phyloP scores from a whole-genome alignment of 1,140 invertebrate genomes.

The Xylocopa sonorina region DNA sequence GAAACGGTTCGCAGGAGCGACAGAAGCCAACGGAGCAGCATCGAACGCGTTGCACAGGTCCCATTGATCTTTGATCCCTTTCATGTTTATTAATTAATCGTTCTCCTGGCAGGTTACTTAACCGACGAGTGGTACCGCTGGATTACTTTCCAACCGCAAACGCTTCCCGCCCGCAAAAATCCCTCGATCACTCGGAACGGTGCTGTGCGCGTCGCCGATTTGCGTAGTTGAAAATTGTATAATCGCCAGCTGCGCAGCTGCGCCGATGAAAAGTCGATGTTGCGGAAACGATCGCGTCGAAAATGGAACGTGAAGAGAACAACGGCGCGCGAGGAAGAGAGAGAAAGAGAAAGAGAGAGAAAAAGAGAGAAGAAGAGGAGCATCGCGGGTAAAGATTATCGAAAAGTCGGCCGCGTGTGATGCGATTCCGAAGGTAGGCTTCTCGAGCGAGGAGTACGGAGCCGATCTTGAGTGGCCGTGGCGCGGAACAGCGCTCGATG shows the following conservation, averaged over 20 bases:
- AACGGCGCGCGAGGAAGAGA: no score
- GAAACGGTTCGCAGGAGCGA: background rate
- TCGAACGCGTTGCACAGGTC: background rate
- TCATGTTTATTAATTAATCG: conserved; percentile 29
- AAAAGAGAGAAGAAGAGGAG: no score
- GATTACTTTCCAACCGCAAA: background rate
- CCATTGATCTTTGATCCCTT: conserved; percentile 30
- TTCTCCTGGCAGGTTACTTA: background rate
- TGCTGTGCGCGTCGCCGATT: background rate
- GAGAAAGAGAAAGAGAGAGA: no score
- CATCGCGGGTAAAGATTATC: conserved; percentile 6
- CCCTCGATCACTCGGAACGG: background rate
- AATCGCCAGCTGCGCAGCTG: no score
- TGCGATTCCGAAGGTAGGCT: conserved; percentile 66
- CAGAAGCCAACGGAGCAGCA: background rate
- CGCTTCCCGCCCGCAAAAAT: background rate
- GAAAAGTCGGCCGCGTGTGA: conserved; percentile 48
- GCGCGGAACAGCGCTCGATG: conserved; percentile 81
- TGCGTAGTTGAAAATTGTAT: background rate
- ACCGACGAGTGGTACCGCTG: background rate
- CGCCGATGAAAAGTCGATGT: background rate
- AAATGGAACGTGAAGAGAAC: no score
- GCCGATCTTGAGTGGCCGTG: conserved; percentile 79
- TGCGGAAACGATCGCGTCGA: background rate
- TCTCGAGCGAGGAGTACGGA: conserved; percentile 66